phyloP scores from a whole-genome alignment of 1,140 invertebrate genomes.

The Habropoda laboriosa region DNA sequence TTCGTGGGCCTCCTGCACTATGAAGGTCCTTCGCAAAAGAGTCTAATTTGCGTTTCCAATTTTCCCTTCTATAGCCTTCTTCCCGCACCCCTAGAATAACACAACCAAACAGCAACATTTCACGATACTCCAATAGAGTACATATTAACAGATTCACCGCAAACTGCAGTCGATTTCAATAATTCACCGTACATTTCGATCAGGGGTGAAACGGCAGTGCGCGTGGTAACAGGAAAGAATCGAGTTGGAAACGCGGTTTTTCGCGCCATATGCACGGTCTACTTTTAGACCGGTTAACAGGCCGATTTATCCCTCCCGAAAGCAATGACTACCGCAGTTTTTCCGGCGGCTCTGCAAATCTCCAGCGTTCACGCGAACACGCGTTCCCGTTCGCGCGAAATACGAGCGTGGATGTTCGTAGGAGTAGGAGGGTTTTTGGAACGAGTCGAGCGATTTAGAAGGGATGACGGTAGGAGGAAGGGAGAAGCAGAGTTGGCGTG shows the following conservation, averaged over 20 bases:
- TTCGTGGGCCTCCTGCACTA: no score
- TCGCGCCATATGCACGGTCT: slow-evolving; percentile 29
- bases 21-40: no score
- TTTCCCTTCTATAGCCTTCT: no score
- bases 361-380: slow-evolving; percentile 37
- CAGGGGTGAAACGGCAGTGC: no score
- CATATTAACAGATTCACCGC: no score
- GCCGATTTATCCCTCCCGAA: slow-evolving; percentile 52
- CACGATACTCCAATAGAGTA: no score
- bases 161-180: no score
- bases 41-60: no score
- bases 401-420: slow-evolving; percentile 53
- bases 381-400: slow-evolving; percentile 46
- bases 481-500: neutral
- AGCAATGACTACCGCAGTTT: slow-evolving; percentile 59
- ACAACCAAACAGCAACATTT: no score
- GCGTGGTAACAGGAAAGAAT: neutral
- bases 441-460: slow-evolving; percentile 47
- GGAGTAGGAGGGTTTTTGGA: slow-evolving; percentile 14
- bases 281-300: slow-evolving; percentile 51
- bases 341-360: slow-evolving; percentile 31
- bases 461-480: neutral
- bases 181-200: no score
- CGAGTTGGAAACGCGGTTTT: slow-evolving; percentile 17
- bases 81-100: no score